A percentile compares a stretch with the other conserved stretches of the same genome.
Evolutionary conservation across 2,888 invertebrate genomes (phyloP).

Genomic region (Azorinus chamasolen): DNA sequence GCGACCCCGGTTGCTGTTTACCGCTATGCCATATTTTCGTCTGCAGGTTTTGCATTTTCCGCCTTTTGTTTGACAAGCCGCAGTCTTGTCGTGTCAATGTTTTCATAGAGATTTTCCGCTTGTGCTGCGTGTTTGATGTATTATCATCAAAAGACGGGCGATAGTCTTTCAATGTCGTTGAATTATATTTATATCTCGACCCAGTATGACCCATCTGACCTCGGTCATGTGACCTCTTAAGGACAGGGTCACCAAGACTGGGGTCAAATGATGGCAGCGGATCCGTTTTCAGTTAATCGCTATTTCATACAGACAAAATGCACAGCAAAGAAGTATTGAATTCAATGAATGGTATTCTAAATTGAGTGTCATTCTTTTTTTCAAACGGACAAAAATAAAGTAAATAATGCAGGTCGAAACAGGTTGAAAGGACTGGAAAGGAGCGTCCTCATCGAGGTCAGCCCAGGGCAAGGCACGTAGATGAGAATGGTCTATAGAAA

Average conservation of each 20-base stretch:
- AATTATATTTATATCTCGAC: constrained; percentile 34
- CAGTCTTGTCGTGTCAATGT: constrained; percentile 14
- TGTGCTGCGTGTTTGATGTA: constrained; percentile 2
- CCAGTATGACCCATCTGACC: constrained; percentile 25
- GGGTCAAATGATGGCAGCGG: constrained; percentile 20
- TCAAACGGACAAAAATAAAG: no score
- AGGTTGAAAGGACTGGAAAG: no score
- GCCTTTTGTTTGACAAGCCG: constrained; percentile 15
- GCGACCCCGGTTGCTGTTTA: neutral
- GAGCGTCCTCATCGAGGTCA: no score
- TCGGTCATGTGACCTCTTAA: constrained; percentile 28
- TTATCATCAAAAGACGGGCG: no score
- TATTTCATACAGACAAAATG: constrained; percentile 21
- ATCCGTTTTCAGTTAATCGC: constrained; percentile 29
- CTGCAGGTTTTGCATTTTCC: constrained; percentile 1
- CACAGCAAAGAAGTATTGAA: no score
- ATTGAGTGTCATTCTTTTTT: no score
- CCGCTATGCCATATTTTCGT: constrained; percentile 7
- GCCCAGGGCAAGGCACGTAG: no score
- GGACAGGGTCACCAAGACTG: constrained; percentile 38
- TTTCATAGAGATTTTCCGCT: constrained; percentile 4
- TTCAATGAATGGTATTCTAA: no score
- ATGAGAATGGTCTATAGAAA: no score
- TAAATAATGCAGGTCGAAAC: no score
- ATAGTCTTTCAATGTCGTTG: constrained; percentile 2